These are phyloP conservation scores for Tachuris rubrigastra DNA, from an alignment of 2,113 vertebrate genomes.

Conservation along the genomic window DNA sequence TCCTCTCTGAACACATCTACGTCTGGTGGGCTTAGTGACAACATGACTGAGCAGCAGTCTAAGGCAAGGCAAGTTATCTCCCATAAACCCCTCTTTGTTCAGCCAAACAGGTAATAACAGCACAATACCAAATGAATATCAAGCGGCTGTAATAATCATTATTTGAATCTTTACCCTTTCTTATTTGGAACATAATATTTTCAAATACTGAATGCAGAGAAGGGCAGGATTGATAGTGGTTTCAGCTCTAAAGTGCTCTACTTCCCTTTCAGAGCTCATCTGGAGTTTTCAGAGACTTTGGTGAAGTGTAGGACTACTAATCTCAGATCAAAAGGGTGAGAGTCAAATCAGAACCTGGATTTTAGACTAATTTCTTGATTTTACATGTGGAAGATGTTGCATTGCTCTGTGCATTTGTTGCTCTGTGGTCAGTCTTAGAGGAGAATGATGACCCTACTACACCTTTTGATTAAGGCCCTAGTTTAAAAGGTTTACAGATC, in stretches of 20 bases:
- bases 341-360: not conserved
- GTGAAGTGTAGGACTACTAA: not conserved
- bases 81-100: not conserved
- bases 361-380: not conserved
- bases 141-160: not conserved
- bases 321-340: not conserved
- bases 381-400: not conserved
- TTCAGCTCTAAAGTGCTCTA: not conserved
- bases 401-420: not conserved
- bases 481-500: not conserved
- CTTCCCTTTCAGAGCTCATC: not conserved
- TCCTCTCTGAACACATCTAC: fast-evolving
- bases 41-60: not conserved
- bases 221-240: not conserved
- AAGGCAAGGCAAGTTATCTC: not conserved
- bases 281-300: not conserved
- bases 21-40: not conserved
- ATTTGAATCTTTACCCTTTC: not conserved
- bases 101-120: not conserved
- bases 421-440: not conserved
- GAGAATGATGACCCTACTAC: not conserved
- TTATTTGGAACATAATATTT: not conserved
- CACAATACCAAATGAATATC: not conserved
- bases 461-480: not conserved
- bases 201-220: not conserved